Percentiles rank a stretch among this genome's conserved stretches.
Conservation (phyloP, 2,888 invertebrate species). For the Unio pictorum region DNA sequence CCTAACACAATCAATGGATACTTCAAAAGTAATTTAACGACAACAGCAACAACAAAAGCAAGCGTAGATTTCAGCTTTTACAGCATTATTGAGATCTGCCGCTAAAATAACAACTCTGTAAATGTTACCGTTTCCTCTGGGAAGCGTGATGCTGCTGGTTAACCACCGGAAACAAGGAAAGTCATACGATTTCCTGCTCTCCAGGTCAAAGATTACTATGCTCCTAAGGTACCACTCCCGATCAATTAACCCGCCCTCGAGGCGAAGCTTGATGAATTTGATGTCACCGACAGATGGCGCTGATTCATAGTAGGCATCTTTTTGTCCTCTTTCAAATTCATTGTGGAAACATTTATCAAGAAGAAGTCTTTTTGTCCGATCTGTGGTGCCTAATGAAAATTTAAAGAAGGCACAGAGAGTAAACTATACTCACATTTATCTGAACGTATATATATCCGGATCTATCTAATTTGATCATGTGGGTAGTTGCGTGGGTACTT, state of each 20-base stretch:
- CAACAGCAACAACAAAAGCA: no score
- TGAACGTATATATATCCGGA: no score
- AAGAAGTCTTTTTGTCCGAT: constrained; percentile 21
- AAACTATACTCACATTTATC: no score
- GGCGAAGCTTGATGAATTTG: constrained; percentile 25
- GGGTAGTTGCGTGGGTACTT: no score
- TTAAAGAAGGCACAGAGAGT: neutral
- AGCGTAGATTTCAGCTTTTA: no score
- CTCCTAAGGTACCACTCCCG: constrained; percentile 31
- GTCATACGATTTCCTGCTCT: constrained; percentile 22
- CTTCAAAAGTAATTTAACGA: no score
- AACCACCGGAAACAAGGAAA: constrained; percentile 31
- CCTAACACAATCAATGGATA: no score
- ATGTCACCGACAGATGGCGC: constrained; percentile 31
- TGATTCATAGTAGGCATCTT: constrained; percentile 30
- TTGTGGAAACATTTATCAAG: constrained; percentile 30
- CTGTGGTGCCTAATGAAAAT: constrained; percentile 22
- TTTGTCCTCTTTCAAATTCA: constrained; percentile 33
- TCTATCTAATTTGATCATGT: no score
- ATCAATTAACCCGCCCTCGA: constrained; percentile 27
- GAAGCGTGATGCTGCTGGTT: constrained; percentile 15
- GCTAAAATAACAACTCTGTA: no score
- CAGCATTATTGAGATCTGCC: no score
- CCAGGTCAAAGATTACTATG: constrained; percentile 29
- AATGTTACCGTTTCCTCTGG: constrained; percentile 23